A percentile compares a stretch with the other conserved stretches of the same genome.
These are phyloP conservation scores for Xestia sexstrigata DNA, from an alignment of 2,888 invertebrate genomes.

Conservation along the genomic window DNA sequence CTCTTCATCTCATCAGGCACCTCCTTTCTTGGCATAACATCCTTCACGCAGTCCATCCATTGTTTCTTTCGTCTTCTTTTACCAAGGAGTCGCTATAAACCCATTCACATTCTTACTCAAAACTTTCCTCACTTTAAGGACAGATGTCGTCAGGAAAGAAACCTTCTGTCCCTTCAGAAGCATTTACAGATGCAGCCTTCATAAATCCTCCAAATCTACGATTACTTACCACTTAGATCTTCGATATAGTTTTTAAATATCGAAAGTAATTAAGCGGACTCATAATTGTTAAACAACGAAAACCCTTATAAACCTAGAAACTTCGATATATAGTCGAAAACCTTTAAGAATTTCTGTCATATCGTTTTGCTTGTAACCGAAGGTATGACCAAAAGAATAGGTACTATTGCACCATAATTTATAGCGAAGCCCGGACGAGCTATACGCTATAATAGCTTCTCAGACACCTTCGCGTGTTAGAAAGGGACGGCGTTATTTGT, in stretches of 20 bases:
- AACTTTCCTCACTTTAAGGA: background rate
- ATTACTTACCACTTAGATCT: background rate
- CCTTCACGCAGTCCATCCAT: no score
- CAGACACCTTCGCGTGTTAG: constrained; percentile 84
- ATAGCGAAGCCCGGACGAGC: constrained; percentile 84
- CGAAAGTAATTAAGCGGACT: background rate
- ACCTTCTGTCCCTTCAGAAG: background rate
- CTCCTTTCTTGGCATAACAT: no score
- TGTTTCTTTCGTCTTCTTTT: no score
- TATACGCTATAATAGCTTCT: constrained; percentile 88
- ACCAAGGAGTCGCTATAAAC: no score
- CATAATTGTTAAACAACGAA: background rate
- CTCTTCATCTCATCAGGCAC: no score
- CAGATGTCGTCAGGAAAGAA: no score
- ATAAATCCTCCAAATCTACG: background rate
- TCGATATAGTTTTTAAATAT: background rate
- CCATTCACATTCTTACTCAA: no score
- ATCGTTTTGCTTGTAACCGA: constrained; percentile 77
- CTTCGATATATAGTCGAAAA: constrained; percentile 14
- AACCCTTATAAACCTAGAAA: background rate
- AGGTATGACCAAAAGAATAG: constrained; percentile 84
- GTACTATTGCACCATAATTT: constrained; percentile 89
- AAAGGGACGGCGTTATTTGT: constrained; percentile 76
- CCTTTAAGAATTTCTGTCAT: constrained; percentile 81
- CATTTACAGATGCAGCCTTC: background rate